Percentiles rank a stretch among this genome's conserved stretches.
phyloP scores from a whole-genome alignment of 1,140 invertebrate genomes.

The Papilio aristodemus region DNA sequence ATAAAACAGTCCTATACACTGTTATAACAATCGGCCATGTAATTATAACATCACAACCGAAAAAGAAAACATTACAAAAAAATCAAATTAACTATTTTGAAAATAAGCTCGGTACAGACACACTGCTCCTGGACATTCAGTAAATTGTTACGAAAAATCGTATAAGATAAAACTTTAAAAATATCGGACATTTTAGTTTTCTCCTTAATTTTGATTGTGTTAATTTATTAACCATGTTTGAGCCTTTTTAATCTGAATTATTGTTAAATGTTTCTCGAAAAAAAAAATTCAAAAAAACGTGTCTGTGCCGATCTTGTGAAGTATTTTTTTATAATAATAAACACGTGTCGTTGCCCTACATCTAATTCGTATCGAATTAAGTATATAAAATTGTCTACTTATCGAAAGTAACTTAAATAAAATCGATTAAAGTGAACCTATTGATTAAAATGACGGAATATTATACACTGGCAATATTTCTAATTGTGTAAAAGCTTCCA shows the following conservation, averaged over 20 bases:
- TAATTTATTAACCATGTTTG: conserved; percentile 6
- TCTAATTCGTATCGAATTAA: conserved; percentile 31
- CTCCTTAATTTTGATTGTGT: not conserved
- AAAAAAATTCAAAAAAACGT: not conserved
- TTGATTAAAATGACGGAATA: conserved; percentile 61
- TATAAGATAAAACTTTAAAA: not conserved
- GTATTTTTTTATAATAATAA: conserved; percentile 15
- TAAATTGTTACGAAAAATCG: not conserved
- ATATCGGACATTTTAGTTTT: conserved; percentile 2
- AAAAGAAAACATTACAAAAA: conserved; percentile 33
- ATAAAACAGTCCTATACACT: conserved; percentile 43
- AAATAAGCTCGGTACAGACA: conserved; percentile 22
- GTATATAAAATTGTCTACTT: conserved; percentile 69
- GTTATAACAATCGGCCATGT: conserved; percentile 43
- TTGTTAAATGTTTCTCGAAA: not conserved
- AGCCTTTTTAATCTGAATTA: not conserved
- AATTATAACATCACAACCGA: conserved; percentile 43
- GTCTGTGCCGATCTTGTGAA: conserved; percentile 28
- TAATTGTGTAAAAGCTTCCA: conserved; percentile 77
- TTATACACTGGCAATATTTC: conserved; percentile 69
- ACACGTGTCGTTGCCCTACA: conserved; percentile 27
- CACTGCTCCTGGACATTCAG: not conserved
- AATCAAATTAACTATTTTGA: conserved; percentile 29
- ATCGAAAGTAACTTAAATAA: conserved; percentile 49
- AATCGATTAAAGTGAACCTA: conserved; percentile 54